Conservation (phyloP, 2,797 vertebrate species). For the Echiichthys vipera region DNA sequence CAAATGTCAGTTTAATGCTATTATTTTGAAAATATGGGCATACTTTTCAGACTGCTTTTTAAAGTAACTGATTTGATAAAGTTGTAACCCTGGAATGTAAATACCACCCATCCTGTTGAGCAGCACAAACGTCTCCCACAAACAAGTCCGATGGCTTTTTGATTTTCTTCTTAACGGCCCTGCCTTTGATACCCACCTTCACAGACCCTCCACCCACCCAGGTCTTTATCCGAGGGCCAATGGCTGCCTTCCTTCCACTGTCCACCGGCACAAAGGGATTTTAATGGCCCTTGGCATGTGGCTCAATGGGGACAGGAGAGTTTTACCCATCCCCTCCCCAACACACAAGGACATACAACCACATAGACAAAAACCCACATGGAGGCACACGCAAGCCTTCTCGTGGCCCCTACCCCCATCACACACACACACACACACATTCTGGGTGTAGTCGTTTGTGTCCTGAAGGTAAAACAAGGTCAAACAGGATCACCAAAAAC, state of each 20-base stretch:
- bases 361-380: slow-evolving; percentile 34
- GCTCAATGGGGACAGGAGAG: slow-evolving; percentile 70
- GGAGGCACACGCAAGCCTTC: slow-evolving; percentile 15
- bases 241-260: slow-evolving; percentile 73
- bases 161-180: slow-evolving; percentile 72
- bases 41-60: neutral
- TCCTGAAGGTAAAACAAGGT: slow-evolving; percentile 15
- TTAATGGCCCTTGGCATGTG: slow-evolving; percentile 77
- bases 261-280: slow-evolving; percentile 79
- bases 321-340: slow-evolving; percentile 44
- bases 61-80: slow-evolving; percentile 22
- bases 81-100: slow-evolving; percentile 16
- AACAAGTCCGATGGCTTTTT: slow-evolving; percentile 83
- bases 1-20: neutral
- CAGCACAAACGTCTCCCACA: slow-evolving; percentile 62
- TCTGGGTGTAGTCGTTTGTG: slow-evolving; percentile 23
- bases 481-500: slow-evolving; percentile 22
- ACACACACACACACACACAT: slow-evolving; percentile 27
- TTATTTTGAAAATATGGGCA: neutral
- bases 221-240: slow-evolving; percentile 72
- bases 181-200: slow-evolving; percentile 78
- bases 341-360: slow-evolving; percentile 32
- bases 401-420: slow-evolving; percentile 10
- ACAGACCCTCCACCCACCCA: slow-evolving; percentile 70
- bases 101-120: slow-evolving; percentile 47